Evolutionary conservation across 1,140 invertebrate species (phyloP).

Genomic region (Oncopeltus fasciatus): DNA sequence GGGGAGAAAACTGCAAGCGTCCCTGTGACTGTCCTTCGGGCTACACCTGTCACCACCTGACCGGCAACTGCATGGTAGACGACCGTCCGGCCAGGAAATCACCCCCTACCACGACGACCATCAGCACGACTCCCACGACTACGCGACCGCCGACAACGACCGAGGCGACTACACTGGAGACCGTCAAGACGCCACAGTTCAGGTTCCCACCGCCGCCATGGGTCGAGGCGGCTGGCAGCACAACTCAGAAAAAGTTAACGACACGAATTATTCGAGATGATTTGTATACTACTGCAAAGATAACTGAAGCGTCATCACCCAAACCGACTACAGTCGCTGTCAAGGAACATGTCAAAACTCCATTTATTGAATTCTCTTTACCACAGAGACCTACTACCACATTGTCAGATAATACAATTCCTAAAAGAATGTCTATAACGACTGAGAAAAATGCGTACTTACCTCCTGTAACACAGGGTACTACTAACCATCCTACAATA

Average conservation of each 20-base stretch:
- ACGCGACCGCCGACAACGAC: neutral
- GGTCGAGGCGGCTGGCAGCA: neutral
- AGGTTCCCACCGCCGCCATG: neutral
- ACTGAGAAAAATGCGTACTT: no score
- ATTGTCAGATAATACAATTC: neutral
- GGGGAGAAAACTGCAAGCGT: conserved; percentile 70
- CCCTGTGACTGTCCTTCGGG: conserved; percentile 61
- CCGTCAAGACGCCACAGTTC: neutral
- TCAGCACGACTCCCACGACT: neutral
- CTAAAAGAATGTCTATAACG: no score
- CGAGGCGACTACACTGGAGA: neutral
- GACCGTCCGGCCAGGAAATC: conserved; percentile 9
- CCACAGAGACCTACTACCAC: neutral
- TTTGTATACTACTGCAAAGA: neutral
- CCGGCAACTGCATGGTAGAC: conserved; percentile 41
- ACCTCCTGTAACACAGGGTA: neutral
- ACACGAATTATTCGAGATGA: neutral
- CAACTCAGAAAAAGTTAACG: neutral
- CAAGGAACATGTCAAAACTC: no score
- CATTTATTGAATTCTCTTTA: neutral
- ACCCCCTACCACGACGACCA: conserved; percentile 6
- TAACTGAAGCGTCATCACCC: neutral
- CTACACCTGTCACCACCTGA: conserved; percentile 57
- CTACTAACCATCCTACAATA: neutral
- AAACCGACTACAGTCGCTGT: neutral